A percentile compares a stretch with the other conserved stretches of the same genome.
phyloP scores from a whole-genome alignment of 1,140 invertebrate species.

The Bathynomus jamesi region DNA sequence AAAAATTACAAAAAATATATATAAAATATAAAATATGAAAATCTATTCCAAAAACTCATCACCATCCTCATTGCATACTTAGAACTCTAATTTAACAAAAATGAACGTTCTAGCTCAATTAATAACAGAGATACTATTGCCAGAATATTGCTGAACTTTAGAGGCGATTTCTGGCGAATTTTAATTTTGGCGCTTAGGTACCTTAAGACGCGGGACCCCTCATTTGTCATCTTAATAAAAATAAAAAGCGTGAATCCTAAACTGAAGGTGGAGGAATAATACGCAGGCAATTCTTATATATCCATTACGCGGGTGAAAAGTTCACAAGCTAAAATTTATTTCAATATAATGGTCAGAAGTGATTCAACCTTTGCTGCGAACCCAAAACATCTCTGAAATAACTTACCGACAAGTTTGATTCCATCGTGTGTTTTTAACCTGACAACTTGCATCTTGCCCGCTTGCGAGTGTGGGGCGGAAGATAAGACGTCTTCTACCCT shows the following conservation, averaged over 20 bases:
- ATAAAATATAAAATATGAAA: too few species aligned
- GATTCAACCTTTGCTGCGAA: too few species aligned
- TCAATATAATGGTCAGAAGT: too few species aligned
- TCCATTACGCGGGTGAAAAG: not conserved
- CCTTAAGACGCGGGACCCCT: too few species aligned
- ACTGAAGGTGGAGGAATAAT: too few species aligned
- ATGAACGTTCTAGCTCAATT: constrained; percentile 24
- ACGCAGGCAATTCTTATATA: not conserved
- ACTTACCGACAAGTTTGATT: constrained; percentile 69
- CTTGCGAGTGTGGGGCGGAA: constrained; percentile 47
- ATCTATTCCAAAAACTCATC: too few species aligned
- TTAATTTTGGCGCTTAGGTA: not conserved
- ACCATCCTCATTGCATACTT: too few species aligned
- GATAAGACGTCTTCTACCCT: constrained; percentile 51
- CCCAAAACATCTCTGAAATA: too few species aligned
- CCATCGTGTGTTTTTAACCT: constrained; percentile 77
- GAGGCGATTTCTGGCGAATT: not conserved
- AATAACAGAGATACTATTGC: constrained; percentile 16
- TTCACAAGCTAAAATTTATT: constrained; percentile 8
- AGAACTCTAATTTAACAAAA: too few species aligned
- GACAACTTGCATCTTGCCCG: constrained; percentile 93
- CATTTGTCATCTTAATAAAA: not conserved
- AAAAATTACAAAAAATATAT: too few species aligned
- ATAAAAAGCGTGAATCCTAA: too few species aligned
- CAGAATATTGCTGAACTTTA: constrained; percentile 15